Evolutionary conservation across 2,888 invertebrate species (phyloP).

Genomic region (Epistrophella euchroma): DNA sequence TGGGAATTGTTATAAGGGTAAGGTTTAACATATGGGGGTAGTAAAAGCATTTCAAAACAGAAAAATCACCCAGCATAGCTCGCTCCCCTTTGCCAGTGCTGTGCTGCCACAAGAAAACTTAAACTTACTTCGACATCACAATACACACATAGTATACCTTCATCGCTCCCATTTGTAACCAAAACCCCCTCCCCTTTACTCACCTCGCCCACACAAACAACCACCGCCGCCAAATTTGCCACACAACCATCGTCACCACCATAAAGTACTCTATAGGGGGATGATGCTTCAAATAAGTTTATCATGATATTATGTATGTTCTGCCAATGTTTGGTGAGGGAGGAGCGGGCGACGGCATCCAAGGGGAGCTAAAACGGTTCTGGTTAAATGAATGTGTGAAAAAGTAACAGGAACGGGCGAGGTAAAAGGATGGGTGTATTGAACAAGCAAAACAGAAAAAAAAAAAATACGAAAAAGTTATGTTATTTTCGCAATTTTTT

Average conservation of each 20-base stretch:
- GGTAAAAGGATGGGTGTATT: slow-evolving; percentile 1
- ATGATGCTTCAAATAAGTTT: slow-evolving; percentile 76
- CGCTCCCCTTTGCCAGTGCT: not conserved
- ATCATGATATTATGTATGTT: slow-evolving; percentile 75
- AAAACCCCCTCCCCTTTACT: not conserved
- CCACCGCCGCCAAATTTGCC: slow-evolving; percentile 35
- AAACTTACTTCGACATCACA: slow-evolving; percentile 67
- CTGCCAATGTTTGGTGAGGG: slow-evolving; percentile 14
- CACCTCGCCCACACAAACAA: slow-evolving; percentile 1
- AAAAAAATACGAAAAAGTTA: slow-evolving; percentile 56
- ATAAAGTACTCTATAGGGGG: slow-evolving; percentile 38
- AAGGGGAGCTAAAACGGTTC: slow-evolving; percentile 51
- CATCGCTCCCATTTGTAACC: slow-evolving; percentile 19
- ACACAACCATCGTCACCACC: slow-evolving; percentile 43
- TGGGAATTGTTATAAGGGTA: slow-evolving; percentile 64
- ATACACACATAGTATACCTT: slow-evolving; percentile 41
- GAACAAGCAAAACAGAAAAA: not conserved
- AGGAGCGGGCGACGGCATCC: not conserved
- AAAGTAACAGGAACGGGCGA: slow-evolving; percentile 47
- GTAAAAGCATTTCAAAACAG: slow-evolving; percentile 60
- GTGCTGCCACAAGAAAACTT: slow-evolving; percentile 59
- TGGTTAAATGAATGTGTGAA: slow-evolving; percentile 72
- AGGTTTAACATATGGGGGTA: slow-evolving; percentile 36
- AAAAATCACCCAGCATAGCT: not conserved
- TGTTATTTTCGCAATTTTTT: slow-evolving; percentile 69